Evolutionary conservation across 2,797 vertebrate genomes (phyloP).

Genomic region (Emys orbicularis): DNA sequence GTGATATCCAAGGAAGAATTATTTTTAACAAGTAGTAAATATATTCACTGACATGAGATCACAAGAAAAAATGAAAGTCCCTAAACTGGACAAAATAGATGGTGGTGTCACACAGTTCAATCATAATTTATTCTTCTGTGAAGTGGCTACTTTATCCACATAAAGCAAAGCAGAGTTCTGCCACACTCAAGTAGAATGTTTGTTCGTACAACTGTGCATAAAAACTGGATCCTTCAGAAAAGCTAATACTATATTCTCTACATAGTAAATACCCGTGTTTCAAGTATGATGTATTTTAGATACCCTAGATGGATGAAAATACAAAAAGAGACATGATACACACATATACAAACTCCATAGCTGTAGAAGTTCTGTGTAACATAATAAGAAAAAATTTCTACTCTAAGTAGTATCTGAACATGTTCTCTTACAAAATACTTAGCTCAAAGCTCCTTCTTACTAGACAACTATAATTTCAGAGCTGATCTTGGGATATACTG

Average conservation of each 20-base stretch:
- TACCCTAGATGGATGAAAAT: not conserved
- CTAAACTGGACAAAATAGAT: not conserved
- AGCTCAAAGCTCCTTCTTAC: conserved; percentile 29
- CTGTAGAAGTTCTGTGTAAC: too few species aligned
- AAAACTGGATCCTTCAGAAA: not conserved
- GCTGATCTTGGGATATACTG: not conserved
- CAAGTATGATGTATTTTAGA: not conserved
- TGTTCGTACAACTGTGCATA: accelerated
- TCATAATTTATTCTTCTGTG: not conserved
- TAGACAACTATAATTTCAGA: conserved; percentile 23
- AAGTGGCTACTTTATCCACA: not conserved
- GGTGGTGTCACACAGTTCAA: not conserved
- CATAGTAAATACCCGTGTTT: not conserved
- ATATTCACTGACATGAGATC: not conserved
- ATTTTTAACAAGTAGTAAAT: not conserved
- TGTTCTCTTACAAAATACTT: not conserved
- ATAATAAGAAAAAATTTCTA: conserved; percentile 16
- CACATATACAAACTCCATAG: too few species aligned
- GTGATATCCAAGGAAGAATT: not conserved
- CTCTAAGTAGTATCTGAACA: conserved; percentile 30
- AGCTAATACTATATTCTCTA: not conserved
- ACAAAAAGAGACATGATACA: not conserved
- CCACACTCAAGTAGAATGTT: not conserved
- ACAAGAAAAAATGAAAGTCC: not conserved
- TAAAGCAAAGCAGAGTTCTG: not conserved